Evolutionary conservation across 2,113 vertebrate species (phyloP), one percentile per base, ranked within the genome.

Genomic region (Cromileptes altivelis): DNA sequence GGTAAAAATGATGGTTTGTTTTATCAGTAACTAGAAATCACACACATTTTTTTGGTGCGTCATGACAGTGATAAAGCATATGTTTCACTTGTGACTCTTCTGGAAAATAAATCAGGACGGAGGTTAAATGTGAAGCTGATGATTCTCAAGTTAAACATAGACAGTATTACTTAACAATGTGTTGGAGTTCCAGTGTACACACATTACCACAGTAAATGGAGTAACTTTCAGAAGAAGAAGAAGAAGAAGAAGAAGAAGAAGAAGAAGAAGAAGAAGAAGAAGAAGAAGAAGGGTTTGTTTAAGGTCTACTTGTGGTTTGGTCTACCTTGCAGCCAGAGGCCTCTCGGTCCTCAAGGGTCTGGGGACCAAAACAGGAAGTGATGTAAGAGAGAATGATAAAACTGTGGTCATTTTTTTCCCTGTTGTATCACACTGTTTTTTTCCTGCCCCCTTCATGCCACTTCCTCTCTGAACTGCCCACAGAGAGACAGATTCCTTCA

Each of bases 381-480:
- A 87, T 65, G 75, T 62, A 80, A 84, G 27, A 1, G 1, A 30
- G 2, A 8, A 1, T 80, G 82, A 75, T 75, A 87, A 80, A 80
- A 82, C 25, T 63, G 13, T 37, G 80, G 63, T 23, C 10, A 67
- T 75, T 68, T 65, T 58, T 77, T 68, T 30, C 4, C 30, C 55
- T 53, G 25, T 80, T 86, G 65, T 56, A 42, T 50, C 33, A 82
- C 58, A 50, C n/a, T 18, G 23, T 81, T 86, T 84, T 75, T 45
- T 85, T 87, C 72, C 63, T 81, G n/a, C 19, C 14, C 14, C 2
- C 60, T 27, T 76, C 30, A 27, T 49, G 6, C n/a, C 30, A 70
- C 78, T 55, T 69, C 8, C 55, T 56, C 19, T 14, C 50, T 50
- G 25, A 23, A 61, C 19, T 19, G 47, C 19, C 40, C 33, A 12